A percentile compares a stretch with the other conserved stretches of the same genome.
phyloP scores from a whole-genome alignment of 2,888 invertebrate genomes.

The Andrena camellia region DNA sequence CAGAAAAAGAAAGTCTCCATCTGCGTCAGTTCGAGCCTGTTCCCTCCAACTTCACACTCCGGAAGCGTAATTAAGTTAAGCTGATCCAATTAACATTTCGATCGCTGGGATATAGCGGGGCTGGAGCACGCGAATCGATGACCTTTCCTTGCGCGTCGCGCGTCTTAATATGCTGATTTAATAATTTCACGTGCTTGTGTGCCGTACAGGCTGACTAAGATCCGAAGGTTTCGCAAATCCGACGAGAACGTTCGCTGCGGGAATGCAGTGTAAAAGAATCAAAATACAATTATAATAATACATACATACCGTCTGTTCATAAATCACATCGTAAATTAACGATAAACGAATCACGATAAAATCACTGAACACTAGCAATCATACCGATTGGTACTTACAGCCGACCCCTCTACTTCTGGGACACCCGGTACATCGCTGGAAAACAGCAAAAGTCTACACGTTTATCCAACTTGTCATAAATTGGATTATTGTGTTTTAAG shows the following conservation, averaged over 20 bases:
- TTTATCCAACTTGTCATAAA: neutral
- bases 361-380: neutral
- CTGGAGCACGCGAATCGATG: conserved; percentile 33
- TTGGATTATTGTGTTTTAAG: neutral
- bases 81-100: conserved; percentile 50
- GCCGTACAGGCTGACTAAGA: neutral
- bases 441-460: neutral
- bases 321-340: no score
- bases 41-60: conserved; percentile 8
- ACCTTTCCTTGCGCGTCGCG: conserved; percentile 6
- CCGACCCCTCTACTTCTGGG: neutral
- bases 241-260: no score
- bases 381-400: neutral
- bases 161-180: conserved; percentile 30
- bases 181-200: conserved; percentile 7
- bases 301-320: no score
- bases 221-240: neutral
- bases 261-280: no score
- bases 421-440: neutral
- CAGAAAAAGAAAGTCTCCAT: neutral
- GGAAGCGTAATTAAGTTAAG: conserved; percentile 34
- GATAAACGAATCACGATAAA: neutral
- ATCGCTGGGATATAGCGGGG: neutral
- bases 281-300: no score
- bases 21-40: conserved; percentile 3